A percentile compares a stretch with the other conserved stretches of the same genome.
Conservation (phyloP, 2,888 invertebrate species). For the Pelosia muscerda region DNA sequence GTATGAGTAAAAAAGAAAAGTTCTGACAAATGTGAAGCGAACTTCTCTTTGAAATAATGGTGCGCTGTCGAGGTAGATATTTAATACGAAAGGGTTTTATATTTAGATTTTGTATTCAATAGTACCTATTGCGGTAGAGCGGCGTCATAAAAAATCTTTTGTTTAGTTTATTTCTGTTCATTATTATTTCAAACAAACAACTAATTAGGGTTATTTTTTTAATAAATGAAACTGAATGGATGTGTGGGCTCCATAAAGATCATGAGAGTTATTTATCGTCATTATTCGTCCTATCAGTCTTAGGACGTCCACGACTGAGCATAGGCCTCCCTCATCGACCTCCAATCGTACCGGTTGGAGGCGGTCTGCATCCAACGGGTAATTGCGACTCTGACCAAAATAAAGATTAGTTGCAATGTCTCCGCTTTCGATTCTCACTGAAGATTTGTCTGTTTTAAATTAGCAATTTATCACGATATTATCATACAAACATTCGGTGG, state of each 20-base stretch:
- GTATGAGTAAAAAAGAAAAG: conserved; percentile 30
- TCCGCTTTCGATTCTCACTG: too few relatives aligned
- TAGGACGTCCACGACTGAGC: not conserved
- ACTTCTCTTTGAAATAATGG: conserved; percentile 31
- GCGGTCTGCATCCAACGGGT: too few relatives aligned
- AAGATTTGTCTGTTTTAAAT: too few relatives aligned
- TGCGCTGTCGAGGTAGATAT: conserved; percentile 15
- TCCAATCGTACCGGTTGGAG: too few relatives aligned
- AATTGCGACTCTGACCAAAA: too few relatives aligned
- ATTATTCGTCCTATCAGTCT: too few relatives aligned
- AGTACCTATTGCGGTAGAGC: not conserved
- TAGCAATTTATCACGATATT: too few relatives aligned
- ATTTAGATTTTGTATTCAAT: not conserved
- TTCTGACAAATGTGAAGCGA: conserved; percentile 33
- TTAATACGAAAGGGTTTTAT: conserved; percentile 22
- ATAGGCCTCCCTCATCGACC: too few relatives aligned
- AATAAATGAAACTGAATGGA: not conserved
- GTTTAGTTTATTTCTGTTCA: not conserved
- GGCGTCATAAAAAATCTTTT: not conserved
- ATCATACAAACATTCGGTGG: too few relatives aligned
- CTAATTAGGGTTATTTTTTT: not conserved
- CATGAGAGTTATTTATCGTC: too few relatives aligned
- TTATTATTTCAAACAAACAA: not conserved
- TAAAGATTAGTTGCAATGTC: too few relatives aligned
- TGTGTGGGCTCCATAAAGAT: not conserved